Evolutionary conservation across 2,113 vertebrate species (phyloP).

Genomic region (Anseranas semipalmata): DNA sequence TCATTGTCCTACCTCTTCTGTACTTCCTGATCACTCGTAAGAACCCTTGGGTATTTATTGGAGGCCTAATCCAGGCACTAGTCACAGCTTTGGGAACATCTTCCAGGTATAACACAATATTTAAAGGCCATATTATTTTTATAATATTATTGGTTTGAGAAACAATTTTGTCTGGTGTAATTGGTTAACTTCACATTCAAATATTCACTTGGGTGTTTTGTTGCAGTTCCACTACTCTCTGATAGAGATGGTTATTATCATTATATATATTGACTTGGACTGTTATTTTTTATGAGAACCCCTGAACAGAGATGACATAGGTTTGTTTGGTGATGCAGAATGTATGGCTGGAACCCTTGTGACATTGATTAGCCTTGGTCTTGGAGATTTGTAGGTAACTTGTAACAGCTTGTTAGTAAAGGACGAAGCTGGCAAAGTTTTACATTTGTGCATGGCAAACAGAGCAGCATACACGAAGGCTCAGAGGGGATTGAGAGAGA

Average conservation of each 20-base stretch:
- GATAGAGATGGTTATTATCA: not conserved
- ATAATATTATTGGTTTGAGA: not conserved
- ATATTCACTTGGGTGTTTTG: not conserved
- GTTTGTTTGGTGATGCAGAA: not conserved
- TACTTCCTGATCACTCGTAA: conserved; percentile 93
- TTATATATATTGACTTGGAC: not conserved
- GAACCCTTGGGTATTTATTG: conserved; percentile 95
- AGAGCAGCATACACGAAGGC: not conserved
- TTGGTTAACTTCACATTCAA: not conserved
- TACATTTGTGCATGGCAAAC: not conserved
- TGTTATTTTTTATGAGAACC: not conserved
- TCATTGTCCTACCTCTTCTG: conserved; percentile 91
- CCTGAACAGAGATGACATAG: not conserved
- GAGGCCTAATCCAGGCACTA: conserved; percentile 92
- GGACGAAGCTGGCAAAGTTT: not conserved
- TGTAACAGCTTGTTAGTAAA: not conserved
- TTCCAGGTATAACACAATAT: conserved; percentile 83
- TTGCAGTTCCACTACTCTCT: not conserved
- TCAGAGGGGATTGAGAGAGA: not conserved
- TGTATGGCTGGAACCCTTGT: not conserved
- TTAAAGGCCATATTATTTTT: not conserved
- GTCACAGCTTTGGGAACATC: conserved; percentile 95
- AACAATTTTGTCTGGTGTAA: not conserved
- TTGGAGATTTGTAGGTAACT: not conserved
- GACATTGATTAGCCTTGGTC: not conserved